Evolutionary conservation across 2,888 invertebrate genomes (phyloP).

Genomic region (Cataglyphis livida): DNA sequence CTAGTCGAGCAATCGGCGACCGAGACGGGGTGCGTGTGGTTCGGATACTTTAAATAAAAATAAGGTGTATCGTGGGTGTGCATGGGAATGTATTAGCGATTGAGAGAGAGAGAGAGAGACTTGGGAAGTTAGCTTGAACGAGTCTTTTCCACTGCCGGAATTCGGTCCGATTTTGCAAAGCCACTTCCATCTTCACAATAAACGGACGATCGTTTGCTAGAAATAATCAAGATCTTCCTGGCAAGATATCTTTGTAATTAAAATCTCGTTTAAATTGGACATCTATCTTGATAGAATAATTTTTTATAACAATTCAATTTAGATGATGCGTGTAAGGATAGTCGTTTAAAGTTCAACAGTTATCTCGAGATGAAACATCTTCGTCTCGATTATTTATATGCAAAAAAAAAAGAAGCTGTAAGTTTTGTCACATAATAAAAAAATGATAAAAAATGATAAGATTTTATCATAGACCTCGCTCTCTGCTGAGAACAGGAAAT

Average conservation of each 20-base stretch:
- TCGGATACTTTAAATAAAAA: slow-evolving; percentile 84
- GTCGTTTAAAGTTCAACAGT: neutral
- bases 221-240: neutral
- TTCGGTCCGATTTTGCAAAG: slow-evolving; percentile 6
- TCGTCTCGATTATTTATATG: neutral
- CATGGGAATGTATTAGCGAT: slow-evolving; percentile 83
- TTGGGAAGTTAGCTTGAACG: slow-evolving; percentile 82
- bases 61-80: slow-evolving; percentile 80
- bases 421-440: slow-evolving; percentile 19
- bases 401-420: neutral
- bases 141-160: slow-evolving; percentile 66
- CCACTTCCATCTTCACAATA: neutral
- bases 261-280: neutral
- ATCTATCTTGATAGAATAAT: neutral
- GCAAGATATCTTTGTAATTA: neutral
- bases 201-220: neutral
- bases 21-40: slow-evolving; percentile 51
- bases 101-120: slow-evolving; percentile 80
- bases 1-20: slow-evolving; percentile 30
- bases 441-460: slow-evolving; percentile 20
- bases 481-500: neutral
- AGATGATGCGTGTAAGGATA: neutral
- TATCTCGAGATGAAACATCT: neutral
- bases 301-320: neutral
- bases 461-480: slow-evolving; percentile 14